These are phyloP conservation scores for Pangasianodon hypophthalmus DNA, from an alignment of 2,113 vertebrate species.

Conservation along the genomic window DNA sequence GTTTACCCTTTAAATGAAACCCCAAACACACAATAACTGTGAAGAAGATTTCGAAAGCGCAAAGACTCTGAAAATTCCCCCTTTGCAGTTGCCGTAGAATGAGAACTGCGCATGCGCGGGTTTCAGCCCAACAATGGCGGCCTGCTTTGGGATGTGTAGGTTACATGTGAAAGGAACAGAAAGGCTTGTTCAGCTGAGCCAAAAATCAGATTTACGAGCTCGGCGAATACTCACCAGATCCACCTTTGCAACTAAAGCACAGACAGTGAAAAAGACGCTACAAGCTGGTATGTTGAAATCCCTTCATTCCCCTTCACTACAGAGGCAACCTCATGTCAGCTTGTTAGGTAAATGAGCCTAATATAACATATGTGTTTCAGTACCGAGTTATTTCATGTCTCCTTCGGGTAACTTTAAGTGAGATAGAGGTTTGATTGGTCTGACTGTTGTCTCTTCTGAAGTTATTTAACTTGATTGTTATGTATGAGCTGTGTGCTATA, in stretches of 20 bases:
- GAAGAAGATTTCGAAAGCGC: background rate
- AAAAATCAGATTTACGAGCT: slow-evolving; percentile 43
- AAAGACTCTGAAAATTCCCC: slow-evolving; percentile 26
- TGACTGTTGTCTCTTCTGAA: background rate
- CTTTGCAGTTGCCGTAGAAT: slow-evolving; percentile 59
- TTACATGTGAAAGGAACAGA: slow-evolving; percentile 59
- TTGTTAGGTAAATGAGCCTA: background rate
- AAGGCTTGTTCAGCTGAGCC: slow-evolving; percentile 31
- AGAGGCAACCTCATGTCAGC: background rate
- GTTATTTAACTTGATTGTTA: background rate
- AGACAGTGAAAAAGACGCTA: slow-evolving; percentile 29
- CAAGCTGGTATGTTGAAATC: slow-evolving; percentile 50
- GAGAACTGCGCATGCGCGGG: slow-evolving; percentile 55
- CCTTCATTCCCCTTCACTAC: background rate
- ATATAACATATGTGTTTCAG: background rate
- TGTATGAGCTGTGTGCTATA: background rate
- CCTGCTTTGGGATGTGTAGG: slow-evolving; percentile 63
- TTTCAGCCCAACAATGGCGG: slow-evolving; percentile 67
- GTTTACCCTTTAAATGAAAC: too few relatives aligned
- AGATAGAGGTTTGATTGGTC: background rate
- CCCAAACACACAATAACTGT: too few relatives aligned
- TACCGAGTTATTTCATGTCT: background rate
- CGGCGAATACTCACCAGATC: slow-evolving; percentile 49
- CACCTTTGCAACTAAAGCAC: slow-evolving; percentile 26
- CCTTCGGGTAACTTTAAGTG: background rate